phyloP scores from a whole-genome alignment of 2,113 vertebrate genomes.

The Hippocampus abdominalis region DNA sequence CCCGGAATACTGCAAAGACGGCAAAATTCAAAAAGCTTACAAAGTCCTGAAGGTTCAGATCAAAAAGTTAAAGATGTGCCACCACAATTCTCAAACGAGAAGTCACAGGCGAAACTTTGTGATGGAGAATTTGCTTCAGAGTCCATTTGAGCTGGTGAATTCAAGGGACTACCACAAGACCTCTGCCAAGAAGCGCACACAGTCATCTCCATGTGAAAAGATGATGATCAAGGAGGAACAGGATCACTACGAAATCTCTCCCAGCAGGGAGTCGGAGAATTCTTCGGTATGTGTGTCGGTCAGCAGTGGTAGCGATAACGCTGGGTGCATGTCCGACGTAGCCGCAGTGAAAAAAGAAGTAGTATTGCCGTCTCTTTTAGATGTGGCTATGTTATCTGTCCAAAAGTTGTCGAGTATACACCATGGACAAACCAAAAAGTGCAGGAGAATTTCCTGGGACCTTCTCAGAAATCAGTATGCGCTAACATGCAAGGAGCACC shows the following conservation, averaged over 20 bases:
- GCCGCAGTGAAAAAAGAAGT: conserved; percentile 14
- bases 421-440: conserved; percentile 37
- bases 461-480: conserved; percentile 70
- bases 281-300: background rate
- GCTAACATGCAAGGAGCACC: conserved; percentile 61
- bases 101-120: conserved; percentile 59
- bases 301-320: conserved; percentile 1
- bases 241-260: conserved; percentile 28
- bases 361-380: conserved; percentile 62
- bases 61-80: conserved; percentile 57
- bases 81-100: conserved; percentile 58
- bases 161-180: conserved; percentile 1
- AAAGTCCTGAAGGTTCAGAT: conserved; percentile 52
- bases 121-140: conserved; percentile 68
- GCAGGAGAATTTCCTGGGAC: conserved; percentile 57
- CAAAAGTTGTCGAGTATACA: conserved; percentile 64
- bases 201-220: conserved; percentile 10
- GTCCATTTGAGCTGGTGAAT: conserved; percentile 66
- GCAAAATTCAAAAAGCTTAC: conserved; percentile 58
- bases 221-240: conserved; percentile 49
- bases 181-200: conserved; percentile 47
- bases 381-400: conserved; percentile 66
- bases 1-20: conserved; percentile 61
- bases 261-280: conserved; percentile 7
- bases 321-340: background rate